These are phyloP conservation scores for Choreutis nemorana DNA, from an alignment of 2,888 invertebrate genomes.

Conservation along the genomic window DNA sequence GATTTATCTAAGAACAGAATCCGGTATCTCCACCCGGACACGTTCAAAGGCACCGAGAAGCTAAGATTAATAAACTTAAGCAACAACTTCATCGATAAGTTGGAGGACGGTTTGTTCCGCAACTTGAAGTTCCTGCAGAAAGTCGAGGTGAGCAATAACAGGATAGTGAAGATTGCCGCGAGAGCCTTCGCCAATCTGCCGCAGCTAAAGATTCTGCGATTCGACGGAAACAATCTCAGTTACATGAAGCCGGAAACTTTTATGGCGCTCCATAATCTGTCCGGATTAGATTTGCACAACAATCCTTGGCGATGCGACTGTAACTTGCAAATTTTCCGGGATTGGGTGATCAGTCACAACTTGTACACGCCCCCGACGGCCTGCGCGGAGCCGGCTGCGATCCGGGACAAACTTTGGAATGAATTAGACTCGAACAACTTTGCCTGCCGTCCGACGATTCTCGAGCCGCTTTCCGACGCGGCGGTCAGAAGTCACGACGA, in stretches of 20 bases:
- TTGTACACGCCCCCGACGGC: conserved; percentile 80
- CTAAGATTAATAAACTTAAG: conserved; percentile 78
- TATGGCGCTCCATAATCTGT: conserved; percentile 71
- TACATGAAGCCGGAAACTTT: conserved; percentile 74
- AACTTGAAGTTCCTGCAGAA: conserved; percentile 78
- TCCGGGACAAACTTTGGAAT: conserved; percentile 78
- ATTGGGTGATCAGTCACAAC: conserved; percentile 77
- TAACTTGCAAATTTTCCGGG: conserved; percentile 78
- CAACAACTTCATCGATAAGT: conserved; percentile 76
- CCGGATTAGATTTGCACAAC: conserved; percentile 77
- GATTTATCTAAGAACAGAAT: conserved; percentile 82
- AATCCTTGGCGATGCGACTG: conserved; percentile 94
- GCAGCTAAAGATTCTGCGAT: conserved; percentile 71
- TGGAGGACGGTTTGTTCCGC: conserved; percentile 79
- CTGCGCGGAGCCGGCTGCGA: conserved; percentile 73
- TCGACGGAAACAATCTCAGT: conserved; percentile 81
- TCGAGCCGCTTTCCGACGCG: conserved; percentile 68
- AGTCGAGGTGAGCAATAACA: conserved; percentile 81
- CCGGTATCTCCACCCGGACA: conserved; percentile 70
- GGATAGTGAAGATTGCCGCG: conserved; percentile 73
- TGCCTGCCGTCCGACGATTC: conserved; percentile 82
- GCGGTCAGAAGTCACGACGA: conserved; percentile 72
- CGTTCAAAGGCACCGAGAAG: conserved; percentile 76
- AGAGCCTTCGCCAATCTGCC: conserved; percentile 76
- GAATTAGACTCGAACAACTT: conserved; percentile 77